Base-by-base conservation (phyloP, 2,113 vertebrate species). In the Antennarius striatus region DNA sequence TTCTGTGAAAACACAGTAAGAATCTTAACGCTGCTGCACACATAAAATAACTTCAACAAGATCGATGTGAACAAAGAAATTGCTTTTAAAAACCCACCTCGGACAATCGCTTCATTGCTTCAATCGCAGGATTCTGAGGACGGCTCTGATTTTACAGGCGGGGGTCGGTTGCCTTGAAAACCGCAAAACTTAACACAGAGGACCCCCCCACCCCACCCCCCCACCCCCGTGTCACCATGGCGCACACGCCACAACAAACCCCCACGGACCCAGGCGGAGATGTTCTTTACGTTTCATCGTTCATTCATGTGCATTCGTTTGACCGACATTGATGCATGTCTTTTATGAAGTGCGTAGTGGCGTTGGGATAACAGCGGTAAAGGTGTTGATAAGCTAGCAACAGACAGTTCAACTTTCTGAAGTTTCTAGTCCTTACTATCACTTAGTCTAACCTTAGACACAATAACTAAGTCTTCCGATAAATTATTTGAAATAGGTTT, bases 141-240 rank as follows among this genome's bases (percentile, higher is more conserved):
- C 42, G 42, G 10, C 12, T 8, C 40, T 8, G 6, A 42, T 10
- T 13, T 45, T 13, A 45, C 43, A 4, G 11, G 43, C 53, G 3
- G 4, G 32, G 63, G 30, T 5, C 42, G 40, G 92, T 91, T 88
- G 80, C 87, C 89, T 80, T 84, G 91, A 82, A 79, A 83, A 90
- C 90, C 49, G n/a, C 68, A 55, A 79, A 86, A 92, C 86, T 72
- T 58, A 65, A 56, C 22, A 58, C 16, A 67, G 36, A 45, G 71
- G 77, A 74, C 71, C 76, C 85, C 54, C 61, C 76, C 77, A 80
- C 32, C 32, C 32, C 32, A 3, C 32, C 32, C 32, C 32, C 32
- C 32, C 32, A 1, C 32, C 32, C 32, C 32, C n/a, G 52, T 66
- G 81, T 90, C 83, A 64, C 89, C 81, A 84, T 84, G 81, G 62